Conservation (phyloP, 2,113 vertebrate genomes). For the Columba janthina region DNA sequence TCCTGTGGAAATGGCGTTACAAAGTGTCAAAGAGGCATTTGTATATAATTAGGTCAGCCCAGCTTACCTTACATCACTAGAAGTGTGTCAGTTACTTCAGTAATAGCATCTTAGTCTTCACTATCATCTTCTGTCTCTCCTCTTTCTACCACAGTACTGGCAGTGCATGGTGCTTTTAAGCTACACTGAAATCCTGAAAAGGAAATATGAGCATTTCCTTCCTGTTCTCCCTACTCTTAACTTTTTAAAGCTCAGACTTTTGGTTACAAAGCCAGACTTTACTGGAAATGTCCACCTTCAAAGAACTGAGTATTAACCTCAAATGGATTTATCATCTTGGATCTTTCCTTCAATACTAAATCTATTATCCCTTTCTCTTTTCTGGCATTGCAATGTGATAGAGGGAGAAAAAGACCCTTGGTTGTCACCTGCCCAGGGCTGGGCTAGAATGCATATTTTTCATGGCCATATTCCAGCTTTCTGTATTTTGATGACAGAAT, state of each 20-base stretch:
- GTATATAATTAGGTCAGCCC: background rate
- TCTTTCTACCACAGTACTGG: background rate
- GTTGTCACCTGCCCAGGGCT: constrained; percentile 21
- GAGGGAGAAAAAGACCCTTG: background rate
- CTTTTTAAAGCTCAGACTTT: background rate
- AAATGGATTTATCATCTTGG: constrained; percentile 43
- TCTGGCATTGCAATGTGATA: background rate
- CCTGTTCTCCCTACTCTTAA: background rate
- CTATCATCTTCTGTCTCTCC: background rate
- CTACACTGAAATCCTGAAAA: background rate
- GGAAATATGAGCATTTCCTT: constrained; percentile 16
- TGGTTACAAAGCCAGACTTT: constrained; percentile 23
- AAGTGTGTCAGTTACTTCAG: background rate
- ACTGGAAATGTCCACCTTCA: background rate
- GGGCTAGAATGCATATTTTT: background rate
- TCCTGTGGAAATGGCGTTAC: background rate
- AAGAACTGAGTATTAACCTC: background rate
- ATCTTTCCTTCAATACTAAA: background rate
- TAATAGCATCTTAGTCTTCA: background rate
- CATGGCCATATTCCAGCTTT: constrained; percentile 33
- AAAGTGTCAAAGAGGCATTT: background rate
- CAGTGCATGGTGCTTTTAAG: background rate
- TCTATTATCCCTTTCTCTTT: background rate
- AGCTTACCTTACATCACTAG: background rate
- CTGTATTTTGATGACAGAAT: constrained; percentile 24